phyloP scores from a whole-genome alignment of 1,140 invertebrate species.

The Coelopa frigida region DNA sequence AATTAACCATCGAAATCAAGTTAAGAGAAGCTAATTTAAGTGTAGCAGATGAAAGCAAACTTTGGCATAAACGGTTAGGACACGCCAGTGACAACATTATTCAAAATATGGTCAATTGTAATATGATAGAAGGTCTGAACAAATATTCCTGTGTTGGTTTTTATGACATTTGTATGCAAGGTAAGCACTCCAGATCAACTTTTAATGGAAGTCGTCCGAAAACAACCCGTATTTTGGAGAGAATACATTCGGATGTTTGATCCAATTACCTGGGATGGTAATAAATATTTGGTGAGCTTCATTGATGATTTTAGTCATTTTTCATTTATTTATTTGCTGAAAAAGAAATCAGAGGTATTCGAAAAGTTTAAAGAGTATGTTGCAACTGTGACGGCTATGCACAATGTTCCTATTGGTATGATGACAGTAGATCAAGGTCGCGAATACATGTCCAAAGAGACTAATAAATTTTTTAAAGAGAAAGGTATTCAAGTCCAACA shows the following conservation, averaged over 20 bases:
- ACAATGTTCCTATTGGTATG: slow-evolving; percentile 3
- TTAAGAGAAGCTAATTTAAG: too few relatives aligned
- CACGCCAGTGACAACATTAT: too few relatives aligned
- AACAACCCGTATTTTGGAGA: slow-evolving; percentile 17
- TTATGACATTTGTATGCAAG: too few relatives aligned
- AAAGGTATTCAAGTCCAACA: slow-evolving; percentile 18
- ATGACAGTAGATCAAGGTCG: slow-evolving; percentile 26
- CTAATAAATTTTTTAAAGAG: background rate
- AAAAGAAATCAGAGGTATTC: slow-evolving; percentile 8
- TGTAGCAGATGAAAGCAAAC: too few relatives aligned
- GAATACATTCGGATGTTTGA: slow-evolving; percentile 35
- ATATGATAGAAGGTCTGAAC: too few relatives aligned
- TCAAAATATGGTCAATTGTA: too few relatives aligned
- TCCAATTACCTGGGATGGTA: slow-evolving; percentile 22
- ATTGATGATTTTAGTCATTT: slow-evolving; percentile 42
- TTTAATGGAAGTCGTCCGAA: background rate
- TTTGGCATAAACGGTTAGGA: too few relatives aligned
- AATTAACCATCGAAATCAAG: too few relatives aligned
- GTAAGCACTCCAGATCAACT: background rate
- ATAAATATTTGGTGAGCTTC: slow-evolving; percentile 40
- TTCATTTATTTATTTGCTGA: slow-evolving; percentile 17
- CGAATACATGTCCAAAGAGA: slow-evolving; percentile 20
- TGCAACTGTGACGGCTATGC: too few relatives aligned
- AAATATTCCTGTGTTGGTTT: too few relatives aligned
- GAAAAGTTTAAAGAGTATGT: slow-evolving; percentile 1